These are phyloP conservation scores for Falcunculus frontatus DNA, from an alignment of 2,113 vertebrate species.

Conservation along the genomic window DNA sequence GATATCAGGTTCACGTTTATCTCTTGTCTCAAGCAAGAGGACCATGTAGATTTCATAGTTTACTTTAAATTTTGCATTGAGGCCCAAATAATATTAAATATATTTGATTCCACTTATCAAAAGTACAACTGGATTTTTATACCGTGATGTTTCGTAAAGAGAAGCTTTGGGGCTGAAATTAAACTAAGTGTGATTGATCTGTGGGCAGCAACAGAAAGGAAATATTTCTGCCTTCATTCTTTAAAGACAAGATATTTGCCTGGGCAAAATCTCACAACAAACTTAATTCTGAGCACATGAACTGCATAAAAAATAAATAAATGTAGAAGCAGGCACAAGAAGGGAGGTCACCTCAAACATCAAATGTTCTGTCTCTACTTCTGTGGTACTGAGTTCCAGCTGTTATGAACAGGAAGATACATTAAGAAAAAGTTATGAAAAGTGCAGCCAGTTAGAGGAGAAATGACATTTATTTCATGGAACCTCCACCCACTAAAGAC, in stretches of 20 bases:
- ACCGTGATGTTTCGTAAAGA: constrained; percentile 5
- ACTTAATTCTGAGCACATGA: constrained; percentile 1
- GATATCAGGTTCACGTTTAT: not conserved
- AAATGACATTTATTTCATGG: not conserved
- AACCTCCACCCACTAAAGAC: not conserved
- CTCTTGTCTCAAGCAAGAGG: not conserved
- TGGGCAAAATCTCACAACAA: not conserved
- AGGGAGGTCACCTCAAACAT: not conserved
- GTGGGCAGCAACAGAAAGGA: not conserved
- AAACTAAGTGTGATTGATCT: not conserved
- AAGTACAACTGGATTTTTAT: not conserved
- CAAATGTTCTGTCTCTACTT: not conserved
- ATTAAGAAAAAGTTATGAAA: not conserved
- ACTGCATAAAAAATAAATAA: not conserved
- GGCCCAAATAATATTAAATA: not conserved
- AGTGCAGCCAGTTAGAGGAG: not conserved
- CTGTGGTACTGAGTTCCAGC: not conserved
- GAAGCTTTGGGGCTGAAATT: not conserved
- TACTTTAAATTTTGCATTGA: not conserved
- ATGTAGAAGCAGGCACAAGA: not conserved
- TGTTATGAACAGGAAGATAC: not conserved
- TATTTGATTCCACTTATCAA: not conserved
- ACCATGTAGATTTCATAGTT: not conserved
- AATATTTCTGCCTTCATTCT: not conserved
- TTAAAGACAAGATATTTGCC: not conserved